phyloP scores from a whole-genome alignment of 1,140 invertebrate genomes.

The Pseudomyrmex dendroicus region DNA sequence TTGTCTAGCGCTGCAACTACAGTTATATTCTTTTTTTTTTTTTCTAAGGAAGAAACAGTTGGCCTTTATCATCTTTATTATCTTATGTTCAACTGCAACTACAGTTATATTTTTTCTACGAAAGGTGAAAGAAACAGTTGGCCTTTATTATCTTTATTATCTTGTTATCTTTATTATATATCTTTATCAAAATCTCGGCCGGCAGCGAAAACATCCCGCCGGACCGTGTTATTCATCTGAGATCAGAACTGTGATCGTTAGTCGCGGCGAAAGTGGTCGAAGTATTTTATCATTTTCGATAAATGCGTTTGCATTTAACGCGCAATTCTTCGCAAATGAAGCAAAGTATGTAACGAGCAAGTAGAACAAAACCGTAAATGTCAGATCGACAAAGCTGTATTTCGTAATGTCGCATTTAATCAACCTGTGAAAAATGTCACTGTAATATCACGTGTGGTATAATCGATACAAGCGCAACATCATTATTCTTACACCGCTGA shows the following conservation, averaged over 20 bases:
- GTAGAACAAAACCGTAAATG: slow-evolving; percentile 24
- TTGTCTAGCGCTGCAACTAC: slow-evolving; percentile 48
- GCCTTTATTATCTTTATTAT: too few relatives aligned
- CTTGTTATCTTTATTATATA: too few relatives aligned
- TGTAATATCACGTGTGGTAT: slow-evolving; percentile 9
- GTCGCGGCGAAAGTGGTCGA: slow-evolving; percentile 1
- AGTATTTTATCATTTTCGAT: not conserved
- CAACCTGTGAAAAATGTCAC: slow-evolving; percentile 31
- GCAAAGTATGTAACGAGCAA: not conserved
- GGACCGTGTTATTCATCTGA: not conserved
- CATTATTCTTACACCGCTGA: too few relatives aligned
- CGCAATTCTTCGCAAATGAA: slow-evolving; percentile 24
- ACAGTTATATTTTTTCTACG: not conserved
- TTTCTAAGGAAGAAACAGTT: too few relatives aligned
- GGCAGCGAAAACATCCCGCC: slow-evolving; percentile 23
- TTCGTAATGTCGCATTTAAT: slow-evolving; percentile 17
- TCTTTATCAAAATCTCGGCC: slow-evolving; percentile 33
- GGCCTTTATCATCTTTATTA: too few relatives aligned
- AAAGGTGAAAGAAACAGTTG: slow-evolving; percentile 11
- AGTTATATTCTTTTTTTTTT: slow-evolving; percentile 32
- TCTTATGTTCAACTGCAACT: too few relatives aligned
- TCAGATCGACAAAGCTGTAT: slow-evolving; percentile 6
- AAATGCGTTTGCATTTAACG: slow-evolving; percentile 6
- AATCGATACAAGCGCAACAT: not conserved
- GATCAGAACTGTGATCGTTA: slow-evolving; percentile 9